Evolutionary conservation across 2,113 vertebrate genomes (phyloP).

Genomic region (Brachyhypopomus gauderio): DNA sequence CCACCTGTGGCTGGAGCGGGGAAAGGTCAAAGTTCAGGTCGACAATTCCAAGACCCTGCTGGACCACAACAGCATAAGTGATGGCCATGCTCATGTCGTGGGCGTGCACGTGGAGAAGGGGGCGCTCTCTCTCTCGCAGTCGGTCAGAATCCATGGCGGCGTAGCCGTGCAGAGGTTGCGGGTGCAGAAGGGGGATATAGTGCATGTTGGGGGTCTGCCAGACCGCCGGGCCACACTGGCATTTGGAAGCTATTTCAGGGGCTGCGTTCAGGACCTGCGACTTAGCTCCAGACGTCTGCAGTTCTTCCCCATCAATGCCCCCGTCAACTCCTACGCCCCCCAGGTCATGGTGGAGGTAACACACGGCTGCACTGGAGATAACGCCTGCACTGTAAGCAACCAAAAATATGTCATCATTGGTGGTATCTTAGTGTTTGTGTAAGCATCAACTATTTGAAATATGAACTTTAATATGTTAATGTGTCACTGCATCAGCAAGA

Average conservation of each 20-base stretch:
- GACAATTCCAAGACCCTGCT: constrained; percentile 72
- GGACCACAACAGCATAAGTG: constrained; percentile 64
- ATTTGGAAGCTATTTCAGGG: constrained; percentile 85
- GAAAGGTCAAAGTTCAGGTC: constrained; percentile 74
- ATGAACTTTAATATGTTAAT: no score
- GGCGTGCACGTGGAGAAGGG: constrained; percentile 76
- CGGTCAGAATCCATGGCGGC: constrained; percentile 75
- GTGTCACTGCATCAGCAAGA: no score
- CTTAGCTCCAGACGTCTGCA: constrained; percentile 79
- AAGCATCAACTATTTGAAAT: no score
- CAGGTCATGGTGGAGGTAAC: constrained; percentile 73
- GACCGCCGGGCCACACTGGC: constrained; percentile 69
- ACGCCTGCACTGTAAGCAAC: constrained; percentile 82
- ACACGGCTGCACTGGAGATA: constrained; percentile 79
- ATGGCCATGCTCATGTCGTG: constrained; percentile 83
- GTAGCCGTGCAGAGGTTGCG: constrained; percentile 67
- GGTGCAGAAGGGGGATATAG: constrained; percentile 67
- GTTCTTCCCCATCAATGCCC: constrained; percentile 77
- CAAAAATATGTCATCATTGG: neutral
- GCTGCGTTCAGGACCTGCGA: constrained; percentile 89
- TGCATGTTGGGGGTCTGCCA: constrained; percentile 84
- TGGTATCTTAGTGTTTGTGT: no score
- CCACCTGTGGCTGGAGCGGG: constrained; percentile 78
- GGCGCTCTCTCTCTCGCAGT: constrained; percentile 73
- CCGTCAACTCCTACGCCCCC: constrained; percentile 58